Percentiles rank a stretch among this genome's conserved stretches.
These are phyloP conservation scores for Yponomeuta plumbellus DNA, from an alignment of 2,888 invertebrate species.

Conservation along the genomic window DNA sequence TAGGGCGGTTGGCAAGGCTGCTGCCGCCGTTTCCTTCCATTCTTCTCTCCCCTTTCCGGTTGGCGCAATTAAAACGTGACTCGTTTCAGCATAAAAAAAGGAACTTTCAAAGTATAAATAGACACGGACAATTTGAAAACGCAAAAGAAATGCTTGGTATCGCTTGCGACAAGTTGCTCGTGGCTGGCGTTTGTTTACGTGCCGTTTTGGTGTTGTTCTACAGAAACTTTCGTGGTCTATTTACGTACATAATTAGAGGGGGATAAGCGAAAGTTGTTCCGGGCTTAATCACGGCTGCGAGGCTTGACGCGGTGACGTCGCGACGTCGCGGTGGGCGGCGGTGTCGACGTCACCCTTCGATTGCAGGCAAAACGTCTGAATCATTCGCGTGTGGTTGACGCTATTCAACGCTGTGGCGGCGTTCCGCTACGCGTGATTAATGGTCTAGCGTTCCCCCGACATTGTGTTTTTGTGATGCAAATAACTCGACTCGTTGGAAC, in stretches of 20 bases:
- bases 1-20: constrained; percentile 69
- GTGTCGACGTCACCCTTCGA: constrained; percentile 12
- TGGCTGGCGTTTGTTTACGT: not conserved
- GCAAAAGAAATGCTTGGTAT: constrained; percentile 5
- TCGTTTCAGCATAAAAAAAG: constrained; percentile 63
- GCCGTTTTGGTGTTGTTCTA: not conserved
- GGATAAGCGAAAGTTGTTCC: constrained; percentile 4
- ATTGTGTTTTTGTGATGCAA: constrained; percentile 77
- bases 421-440: constrained; percentile 55
- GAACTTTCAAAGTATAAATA: constrained; percentile 64
- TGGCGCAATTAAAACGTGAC: constrained; percentile 72
- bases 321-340: not conserved
- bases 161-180: not conserved
- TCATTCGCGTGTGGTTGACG: constrained; percentile 69
- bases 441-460: constrained; percentile 70
- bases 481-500: constrained; percentile 73
- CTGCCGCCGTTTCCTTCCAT: constrained; percentile 69
- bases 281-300: constrained; percentile 2
- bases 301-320: not conserved
- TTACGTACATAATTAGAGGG: constrained; percentile 8
- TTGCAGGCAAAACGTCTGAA: constrained; percentile 55
- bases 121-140: constrained; percentile 59
- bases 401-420: constrained; percentile 56
- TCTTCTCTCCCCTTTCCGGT: constrained; percentile 73
- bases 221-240: constrained; percentile 1